phyloP scores from a whole-genome alignment of 2,113 vertebrate species.

The Rousettus leschenaultii region DNA sequence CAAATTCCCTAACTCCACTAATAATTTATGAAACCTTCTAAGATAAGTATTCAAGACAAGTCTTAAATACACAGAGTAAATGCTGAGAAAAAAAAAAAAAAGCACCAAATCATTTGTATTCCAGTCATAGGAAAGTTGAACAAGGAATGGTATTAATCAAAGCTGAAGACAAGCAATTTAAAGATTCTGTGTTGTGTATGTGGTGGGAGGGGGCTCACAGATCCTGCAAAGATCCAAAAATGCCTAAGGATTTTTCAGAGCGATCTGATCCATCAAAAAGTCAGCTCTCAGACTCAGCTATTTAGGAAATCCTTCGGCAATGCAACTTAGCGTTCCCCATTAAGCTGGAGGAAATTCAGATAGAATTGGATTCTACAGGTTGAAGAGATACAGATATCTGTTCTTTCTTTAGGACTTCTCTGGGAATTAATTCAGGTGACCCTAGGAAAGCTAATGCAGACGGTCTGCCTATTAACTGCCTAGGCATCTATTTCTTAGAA shows the following conservation, averaged over 20 bases:
- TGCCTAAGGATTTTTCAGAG: background rate
- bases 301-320: background rate
- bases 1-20: constrained; percentile 21
- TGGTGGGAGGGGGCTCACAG: background rate
- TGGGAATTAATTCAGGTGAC: background rate
- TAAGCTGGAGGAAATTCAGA: background rate
- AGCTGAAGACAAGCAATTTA: background rate
- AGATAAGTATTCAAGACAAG: constrained; percentile 8
- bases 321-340: background rate
- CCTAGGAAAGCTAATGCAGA: background rate
- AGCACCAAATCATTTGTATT: background rate
- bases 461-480: background rate
- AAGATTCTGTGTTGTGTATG: background rate
- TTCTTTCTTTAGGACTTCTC: background rate
- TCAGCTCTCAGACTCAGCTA: background rate
- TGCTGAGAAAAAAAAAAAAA: background rate
- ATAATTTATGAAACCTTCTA: background rate
- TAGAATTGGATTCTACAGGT: background rate
- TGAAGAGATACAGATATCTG: background rate
- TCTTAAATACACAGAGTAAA: constrained; percentile 18
- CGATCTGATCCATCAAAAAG: background rate
- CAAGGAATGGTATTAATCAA: constrained; percentile 12
- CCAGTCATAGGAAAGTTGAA: background rate
- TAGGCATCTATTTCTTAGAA: background rate
- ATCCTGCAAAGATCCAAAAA: background rate